Base-by-base conservation (phyloP, 2,888 invertebrate genomes). In the Crepidodera aurea region DNA sequence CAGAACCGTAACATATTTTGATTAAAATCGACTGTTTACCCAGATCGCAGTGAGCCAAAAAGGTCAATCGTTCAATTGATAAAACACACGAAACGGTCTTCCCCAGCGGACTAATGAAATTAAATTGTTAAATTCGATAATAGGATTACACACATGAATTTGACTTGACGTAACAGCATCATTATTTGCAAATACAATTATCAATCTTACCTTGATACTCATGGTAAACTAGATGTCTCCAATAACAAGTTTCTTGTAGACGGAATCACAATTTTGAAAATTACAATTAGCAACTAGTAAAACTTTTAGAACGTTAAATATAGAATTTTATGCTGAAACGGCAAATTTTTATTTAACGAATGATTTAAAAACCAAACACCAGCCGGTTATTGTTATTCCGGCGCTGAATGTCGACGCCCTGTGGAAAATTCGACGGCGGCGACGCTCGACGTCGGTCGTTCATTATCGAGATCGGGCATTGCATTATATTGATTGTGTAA, bases 351-450 rank as follows among this genome's bases (percentile, higher is more conserved):
- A 6, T 2, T 22, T 22, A 4, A 22, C 22, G 22, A 22, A 4
- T 2, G 22, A 4, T 22, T 22, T 22, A 22, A 39, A 34, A 34
- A 34, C 13, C 34, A 13, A 34, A 13, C 34, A 34, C 34, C 13
- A 34, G 51, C 54, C 51, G 55, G 32, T 55, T 46, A 15, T 51
- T 63, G 59, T 56, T 60, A 57, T 37, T 18, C 27, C 62, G 51
- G 57, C 62, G 46, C 40, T 48, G 59, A 60, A 40, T 51, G 73
- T 68, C 71, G 73, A 73, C 73, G 73, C 73, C 72, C 72, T 69
- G 71, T 65, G 69, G 69, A 61, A 62, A 62, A 66, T 55, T 40
- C 56, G 56, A 55, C 65, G 66, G 65, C 68, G 67, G 67, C 62
- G 69, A 57, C 71, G 70, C 70, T 22, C 46, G 34, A 15, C 27